Percentiles rank a stretch among this genome's conserved stretches.
Evolutionary conservation across 2,113 vertebrate genomes (phyloP).

Genomic region (Pogonocichla stellata): DNA sequence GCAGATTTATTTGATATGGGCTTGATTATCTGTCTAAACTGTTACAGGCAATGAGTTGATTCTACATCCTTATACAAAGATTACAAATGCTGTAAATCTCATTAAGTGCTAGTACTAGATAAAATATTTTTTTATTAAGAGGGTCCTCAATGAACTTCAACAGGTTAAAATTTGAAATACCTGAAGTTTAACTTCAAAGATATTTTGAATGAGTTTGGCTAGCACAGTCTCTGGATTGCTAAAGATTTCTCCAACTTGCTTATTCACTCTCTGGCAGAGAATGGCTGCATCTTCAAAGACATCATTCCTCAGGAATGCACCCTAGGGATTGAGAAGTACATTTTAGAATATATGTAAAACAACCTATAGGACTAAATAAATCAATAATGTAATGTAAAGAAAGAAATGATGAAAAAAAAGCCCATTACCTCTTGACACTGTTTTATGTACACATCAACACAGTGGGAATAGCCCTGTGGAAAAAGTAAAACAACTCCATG

Average conservation of each 20-base stretch:
- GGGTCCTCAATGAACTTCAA: neutral
- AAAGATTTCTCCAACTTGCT: constrained; percentile 96
- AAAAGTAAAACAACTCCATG: constrained; percentile 12
- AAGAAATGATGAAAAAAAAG: neutral
- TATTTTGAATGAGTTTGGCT: constrained; percentile 98
- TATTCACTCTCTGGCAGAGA: constrained; percentile 94
- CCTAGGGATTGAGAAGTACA: constrained; percentile 72
- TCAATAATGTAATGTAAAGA: neutral
- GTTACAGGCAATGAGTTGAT: neutral
- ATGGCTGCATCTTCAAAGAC: constrained; percentile 94
- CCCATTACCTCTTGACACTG: constrained; percentile 95
- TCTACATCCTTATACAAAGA: neutral
- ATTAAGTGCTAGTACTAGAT: neutral
- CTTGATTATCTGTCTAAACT: neutral
- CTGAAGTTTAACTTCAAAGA: constrained; percentile 97
- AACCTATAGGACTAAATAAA: neutral
- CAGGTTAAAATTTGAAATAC: constrained; percentile 66
- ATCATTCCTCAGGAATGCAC: constrained; percentile 88
- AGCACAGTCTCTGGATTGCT: constrained; percentile 96
- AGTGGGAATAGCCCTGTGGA: constrained; percentile 94
- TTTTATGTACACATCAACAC: constrained; percentile 98
- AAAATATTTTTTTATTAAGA: neutral
- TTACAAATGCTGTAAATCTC: neutral
- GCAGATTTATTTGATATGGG: neutral
- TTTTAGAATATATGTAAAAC: constrained; percentile 10